These are phyloP conservation scores for Petaurus breviceps DNA, from an alignment of 2,113 vertebrate genomes.

Conservation along the genomic window DNA sequence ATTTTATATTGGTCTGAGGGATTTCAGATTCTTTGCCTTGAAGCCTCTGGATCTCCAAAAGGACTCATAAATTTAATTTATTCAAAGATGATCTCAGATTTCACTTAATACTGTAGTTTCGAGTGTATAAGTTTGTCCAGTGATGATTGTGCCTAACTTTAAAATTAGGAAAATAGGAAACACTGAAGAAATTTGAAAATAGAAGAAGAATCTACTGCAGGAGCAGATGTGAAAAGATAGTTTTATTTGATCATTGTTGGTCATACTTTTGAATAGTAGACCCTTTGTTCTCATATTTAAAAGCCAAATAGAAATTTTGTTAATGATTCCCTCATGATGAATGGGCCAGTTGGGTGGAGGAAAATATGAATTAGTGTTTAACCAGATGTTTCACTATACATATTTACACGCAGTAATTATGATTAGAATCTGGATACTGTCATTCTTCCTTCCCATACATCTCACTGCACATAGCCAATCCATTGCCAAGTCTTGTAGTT, in stretches of 20 bases:
- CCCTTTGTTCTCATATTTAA: background rate
- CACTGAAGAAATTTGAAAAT: slow-evolving; percentile 5
- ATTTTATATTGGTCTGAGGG: slow-evolving; percentile 49
- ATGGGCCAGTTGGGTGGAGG: background rate
- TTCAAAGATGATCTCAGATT: slow-evolving; percentile 63
- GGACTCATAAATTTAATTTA: slow-evolving; percentile 70
- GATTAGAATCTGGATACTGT: slow-evolving; percentile 2
- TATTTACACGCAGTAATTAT: background rate
- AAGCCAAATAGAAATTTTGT: too few species aligned
- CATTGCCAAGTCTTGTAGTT: background rate
- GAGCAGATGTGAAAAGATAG: background rate
- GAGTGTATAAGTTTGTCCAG: slow-evolving; percentile 55
- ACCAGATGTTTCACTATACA: background rate
- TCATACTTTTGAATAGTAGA: background rate
- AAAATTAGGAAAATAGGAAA: slow-evolving; percentile 10
- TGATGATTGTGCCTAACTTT: slow-evolving; percentile 29
- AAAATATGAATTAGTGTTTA: background rate
- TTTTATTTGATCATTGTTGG: background rate
- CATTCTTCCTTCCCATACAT: background rate
- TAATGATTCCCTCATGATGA: background rate
- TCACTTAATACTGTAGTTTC: slow-evolving; percentile 50
- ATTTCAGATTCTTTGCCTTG: slow-evolving; percentile 66
- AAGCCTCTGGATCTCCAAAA: slow-evolving; percentile 61
- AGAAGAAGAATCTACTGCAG: background rate
- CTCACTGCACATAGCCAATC: background rate